Evolutionary conservation across 2,888 invertebrate genomes (phyloP).

Genomic region (Agrotis ipsilon): DNA sequence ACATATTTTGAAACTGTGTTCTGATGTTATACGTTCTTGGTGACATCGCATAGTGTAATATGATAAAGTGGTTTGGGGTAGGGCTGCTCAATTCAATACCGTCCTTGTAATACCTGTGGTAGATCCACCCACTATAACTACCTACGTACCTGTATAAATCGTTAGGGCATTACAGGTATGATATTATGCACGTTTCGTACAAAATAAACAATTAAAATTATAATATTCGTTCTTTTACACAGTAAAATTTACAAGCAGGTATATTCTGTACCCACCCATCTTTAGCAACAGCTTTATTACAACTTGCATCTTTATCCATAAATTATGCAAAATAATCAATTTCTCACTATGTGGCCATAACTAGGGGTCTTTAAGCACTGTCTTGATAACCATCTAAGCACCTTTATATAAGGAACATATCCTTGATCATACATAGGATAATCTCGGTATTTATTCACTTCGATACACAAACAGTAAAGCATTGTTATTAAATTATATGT

Average conservation of each 20-base stretch:
- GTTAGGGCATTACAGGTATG: neutral
- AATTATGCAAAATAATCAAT: conserved; percentile 21
- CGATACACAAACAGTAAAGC: conserved; percentile 55
- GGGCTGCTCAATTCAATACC: neutral
- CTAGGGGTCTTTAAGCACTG: neutral
- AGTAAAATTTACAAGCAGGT: neutral
- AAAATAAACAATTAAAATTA: neutral
- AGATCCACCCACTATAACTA: neutral
- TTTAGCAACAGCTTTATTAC: neutral
- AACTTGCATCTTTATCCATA: neutral
- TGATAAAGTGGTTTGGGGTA: neutral
- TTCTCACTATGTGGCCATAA: conserved; percentile 4
- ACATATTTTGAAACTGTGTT: conserved; percentile 11
- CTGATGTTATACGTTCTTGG: neutral
- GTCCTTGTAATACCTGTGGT: neutral
- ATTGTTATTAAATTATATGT: conserved; percentile 66
- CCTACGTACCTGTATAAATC: neutral
- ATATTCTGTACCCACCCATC: neutral
- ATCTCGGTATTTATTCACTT: conserved; percentile 23
- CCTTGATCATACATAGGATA: conserved; percentile 5
- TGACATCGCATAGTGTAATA: neutral
- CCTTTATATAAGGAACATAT: conserved; percentile 26
- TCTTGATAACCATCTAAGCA: conserved; percentile 31
- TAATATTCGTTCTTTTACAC: neutral
- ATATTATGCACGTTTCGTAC: neutral